Evolutionary conservation across 2,888 invertebrate genomes (phyloP), one percentile per base, ranked within the genome.

Genomic region (Electrophaes corylata): DNA sequence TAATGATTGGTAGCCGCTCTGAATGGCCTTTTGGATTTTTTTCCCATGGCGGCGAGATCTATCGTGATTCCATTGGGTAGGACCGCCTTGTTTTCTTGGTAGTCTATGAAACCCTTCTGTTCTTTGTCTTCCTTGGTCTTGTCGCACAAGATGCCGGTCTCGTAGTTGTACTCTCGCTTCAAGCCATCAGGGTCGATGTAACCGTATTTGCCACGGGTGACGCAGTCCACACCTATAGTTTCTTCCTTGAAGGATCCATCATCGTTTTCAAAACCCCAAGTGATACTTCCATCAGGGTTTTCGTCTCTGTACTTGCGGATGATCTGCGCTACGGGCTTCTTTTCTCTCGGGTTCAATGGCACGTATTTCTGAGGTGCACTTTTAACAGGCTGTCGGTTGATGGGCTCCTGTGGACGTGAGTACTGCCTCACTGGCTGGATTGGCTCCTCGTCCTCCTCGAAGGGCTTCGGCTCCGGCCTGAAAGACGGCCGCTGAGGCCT

Each of bases 231-330:
- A 41, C 97, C 97, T 68, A 96, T 95, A 6, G 94, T 93, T 88
- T 97, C 96, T 79, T 97, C 96, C 78, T 97, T 97, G 84, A 95
- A 97, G 1, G 96, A 95, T 18, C 97, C 97, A 73, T 97, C 97
- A 71, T 96, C 96, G 78, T 97, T 96, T 83, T 97, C 96, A 75
- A 95, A 97, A 46, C 97, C 97, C 97, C 97, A 97, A 0, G 95
- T 95, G 70, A 97, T 97, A 76, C 95, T 96, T 37, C 96, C 96
- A 69, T 96, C 96, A 20, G 93, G 92, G 74, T 96, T 96, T 79
- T 96, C 96, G 40, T 96, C 96, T 49, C 95, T 94, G 88, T 94
- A 97, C 76, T 94, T 94, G 52, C 94, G 91, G 64, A 94, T 86
- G 61, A 94, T 94, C 83, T 95, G 95, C 19, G 95, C 94, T 0